phyloP scores from a whole-genome alignment of 2,113 vertebrate genomes.

The Nannospalax galili region DNA sequence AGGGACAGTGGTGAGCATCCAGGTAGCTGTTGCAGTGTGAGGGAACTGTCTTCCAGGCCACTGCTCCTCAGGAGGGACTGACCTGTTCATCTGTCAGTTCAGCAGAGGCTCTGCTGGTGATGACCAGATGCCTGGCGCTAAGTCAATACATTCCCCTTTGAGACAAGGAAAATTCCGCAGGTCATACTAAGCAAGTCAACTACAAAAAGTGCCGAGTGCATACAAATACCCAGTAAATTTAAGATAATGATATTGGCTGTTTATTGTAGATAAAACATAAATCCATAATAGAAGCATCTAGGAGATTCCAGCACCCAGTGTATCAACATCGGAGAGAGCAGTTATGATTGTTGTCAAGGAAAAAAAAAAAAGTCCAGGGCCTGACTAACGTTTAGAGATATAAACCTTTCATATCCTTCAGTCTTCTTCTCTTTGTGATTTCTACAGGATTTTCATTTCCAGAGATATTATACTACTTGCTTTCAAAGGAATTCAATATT shows the following conservation, averaged over 20 bases:
- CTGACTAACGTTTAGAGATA: conserved; percentile 84
- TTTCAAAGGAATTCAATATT: conserved; percentile 89
- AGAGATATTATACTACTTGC: conserved; percentile 85
- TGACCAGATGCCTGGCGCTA: conserved; percentile 48
- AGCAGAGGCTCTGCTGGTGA: conserved; percentile 55
- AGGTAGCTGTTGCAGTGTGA: conserved; percentile 14
- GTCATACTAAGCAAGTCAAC: conserved; percentile 68
- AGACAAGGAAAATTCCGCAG: conserved; percentile 67
- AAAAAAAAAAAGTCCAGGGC: conserved; percentile 74
- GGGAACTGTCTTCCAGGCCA: conserved; percentile 25
- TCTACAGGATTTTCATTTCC: conserved; percentile 86
- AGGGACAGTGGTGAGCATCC: conserved; percentile 20
- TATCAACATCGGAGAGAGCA: conserved; percentile 80
- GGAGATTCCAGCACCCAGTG: conserved; percentile 75
- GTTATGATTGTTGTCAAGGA: conserved; percentile 82
- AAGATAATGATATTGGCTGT: conserved; percentile 79
- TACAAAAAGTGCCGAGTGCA: conserved; percentile 47
- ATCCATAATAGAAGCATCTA: conserved; percentile 78
- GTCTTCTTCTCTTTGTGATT: conserved; percentile 87
- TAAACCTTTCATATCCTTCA: conserved; percentile 83
- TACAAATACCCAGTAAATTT: conserved; percentile 73
- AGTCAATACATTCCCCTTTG: conserved; percentile 71
- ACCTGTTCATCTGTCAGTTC: conserved; percentile 58
- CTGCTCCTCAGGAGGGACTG: conserved; percentile 35
- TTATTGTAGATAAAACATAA: conserved; percentile 80